phyloP scores from a whole-genome alignment of 2,888 invertebrate genomes.

The Hydrotaea diabolus region DNA sequence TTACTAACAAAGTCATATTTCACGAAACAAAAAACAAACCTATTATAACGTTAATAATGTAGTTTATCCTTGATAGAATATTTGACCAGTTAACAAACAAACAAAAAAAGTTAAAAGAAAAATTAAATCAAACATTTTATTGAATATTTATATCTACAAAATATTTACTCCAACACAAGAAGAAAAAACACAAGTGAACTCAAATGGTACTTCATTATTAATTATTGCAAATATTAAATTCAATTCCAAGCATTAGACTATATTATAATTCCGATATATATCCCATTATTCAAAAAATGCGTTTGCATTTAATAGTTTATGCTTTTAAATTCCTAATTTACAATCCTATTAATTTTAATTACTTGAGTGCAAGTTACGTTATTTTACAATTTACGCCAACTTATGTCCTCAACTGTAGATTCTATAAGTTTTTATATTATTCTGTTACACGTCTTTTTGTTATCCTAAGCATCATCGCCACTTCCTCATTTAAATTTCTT shows the following conservation, averaged over 20 bases:
- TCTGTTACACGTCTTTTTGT: neutral
- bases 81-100: constrained; percentile 64
- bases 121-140: constrained; percentile 49
- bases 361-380: neutral
- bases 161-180: constrained; percentile 16
- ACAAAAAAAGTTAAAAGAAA: constrained; percentile 32
- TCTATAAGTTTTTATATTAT: neutral
- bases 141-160: constrained; percentile 38
- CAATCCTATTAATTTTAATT: constrained; percentile 11
- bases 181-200: neutral
- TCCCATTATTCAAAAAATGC: neutral
- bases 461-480: neutral
- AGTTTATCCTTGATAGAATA: constrained; percentile 53
- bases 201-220: constrained; percentile 15
- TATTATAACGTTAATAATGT: constrained; percentile 43
- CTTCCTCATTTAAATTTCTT: neutral
- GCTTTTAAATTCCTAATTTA: neutral
- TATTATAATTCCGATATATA: neutral
- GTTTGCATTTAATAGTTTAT: neutral
- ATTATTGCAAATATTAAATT: neutral
- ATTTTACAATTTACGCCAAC: neutral
- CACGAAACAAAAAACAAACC: constrained; percentile 31
- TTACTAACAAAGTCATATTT: constrained; percentile 36
- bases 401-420: neutral
- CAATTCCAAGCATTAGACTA: constrained; percentile 3